A percentile compares a stretch with the other conserved stretches of the same genome.
Conservation (phyloP, 1,140 invertebrate species). For the Cotesia chilonis region DNA sequence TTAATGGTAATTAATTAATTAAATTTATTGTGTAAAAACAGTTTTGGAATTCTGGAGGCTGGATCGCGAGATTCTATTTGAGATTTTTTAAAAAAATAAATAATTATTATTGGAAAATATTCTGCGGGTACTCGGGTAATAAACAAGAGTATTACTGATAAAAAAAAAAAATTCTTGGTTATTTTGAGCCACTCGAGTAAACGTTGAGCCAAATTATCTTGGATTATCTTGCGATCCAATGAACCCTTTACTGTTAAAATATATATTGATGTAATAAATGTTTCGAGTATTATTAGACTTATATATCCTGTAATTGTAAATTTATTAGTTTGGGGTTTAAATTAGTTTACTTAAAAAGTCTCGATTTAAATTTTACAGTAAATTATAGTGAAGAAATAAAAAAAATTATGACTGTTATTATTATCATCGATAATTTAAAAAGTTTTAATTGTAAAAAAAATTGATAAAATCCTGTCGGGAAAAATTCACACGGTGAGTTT, state of each 20-base stretch:
- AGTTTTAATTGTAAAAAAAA: too few species aligned
- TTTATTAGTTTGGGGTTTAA: too few species aligned
- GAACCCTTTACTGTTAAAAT: constrained; percentile 6
- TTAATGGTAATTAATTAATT: too few species aligned
- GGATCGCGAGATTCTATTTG: constrained; percentile 38
- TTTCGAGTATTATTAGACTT: too few species aligned
- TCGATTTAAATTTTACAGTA: too few species aligned
- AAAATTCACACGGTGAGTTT: too few species aligned
- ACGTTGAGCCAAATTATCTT: not conserved
- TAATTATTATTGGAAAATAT: constrained; percentile 25
- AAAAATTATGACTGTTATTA: too few species aligned
- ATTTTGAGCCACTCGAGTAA: constrained; percentile 47
- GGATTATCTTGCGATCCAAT: constrained; percentile 4
- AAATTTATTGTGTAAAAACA: not conserved
- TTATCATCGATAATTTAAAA: too few species aligned
- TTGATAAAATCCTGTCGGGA: too few species aligned
- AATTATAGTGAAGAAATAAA: too few species aligned
- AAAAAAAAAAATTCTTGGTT: constrained; percentile 3
- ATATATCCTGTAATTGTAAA: too few species aligned
- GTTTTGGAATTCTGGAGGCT: constrained; percentile 41
- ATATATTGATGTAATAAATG: constrained; percentile 24
- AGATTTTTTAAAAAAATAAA: constrained; percentile 38
- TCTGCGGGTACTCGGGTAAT: constrained; percentile 39
- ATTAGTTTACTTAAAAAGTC: too few species aligned
- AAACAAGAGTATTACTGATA: constrained; percentile 7